Percentiles rank a stretch among this genome's conserved stretches.
phyloP scores from a whole-genome alignment of 2,888 invertebrate species.

The Coremacera marginata region DNA sequence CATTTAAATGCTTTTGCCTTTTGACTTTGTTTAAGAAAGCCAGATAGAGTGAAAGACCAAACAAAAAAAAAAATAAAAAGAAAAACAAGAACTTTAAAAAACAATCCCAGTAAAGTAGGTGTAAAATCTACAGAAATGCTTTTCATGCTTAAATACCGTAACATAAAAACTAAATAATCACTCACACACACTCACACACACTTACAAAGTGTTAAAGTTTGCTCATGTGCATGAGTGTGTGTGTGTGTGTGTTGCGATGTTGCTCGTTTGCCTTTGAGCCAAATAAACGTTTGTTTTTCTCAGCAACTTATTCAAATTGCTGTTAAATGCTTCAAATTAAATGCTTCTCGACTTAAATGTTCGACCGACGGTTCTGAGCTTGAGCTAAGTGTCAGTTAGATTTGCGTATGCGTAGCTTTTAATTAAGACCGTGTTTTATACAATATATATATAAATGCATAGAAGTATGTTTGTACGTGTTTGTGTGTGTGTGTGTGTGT shows the following conservation, averaged over 20 bases:
- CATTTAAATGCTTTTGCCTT: background rate
- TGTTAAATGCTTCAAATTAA: conserved; percentile 14
- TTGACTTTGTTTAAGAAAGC: background rate
- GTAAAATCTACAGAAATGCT: conserved; percentile 10
- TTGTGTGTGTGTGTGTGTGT: background rate
- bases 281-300: conserved; percentile 31
- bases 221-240: conserved; percentile 2
- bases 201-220: background rate
- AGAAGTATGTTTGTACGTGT: background rate
- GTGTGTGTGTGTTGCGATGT: background rate
- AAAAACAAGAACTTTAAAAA: background rate
- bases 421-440: background rate
- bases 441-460: too few species aligned
- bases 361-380: background rate
- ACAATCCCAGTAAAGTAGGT: background rate
- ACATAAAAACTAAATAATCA: conserved; percentile 46
- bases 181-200: conserved; percentile 18
- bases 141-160: conserved; percentile 27
- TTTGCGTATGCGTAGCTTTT: conserved; percentile 11
- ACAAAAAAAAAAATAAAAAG: background rate
- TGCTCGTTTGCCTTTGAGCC: conserved; percentile 19
- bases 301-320: conserved; percentile 17
- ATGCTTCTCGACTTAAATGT: background rate
- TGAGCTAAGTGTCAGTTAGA: background rate
- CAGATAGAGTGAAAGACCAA: background rate